A percentile compares a stretch with the other conserved stretches of the same genome.
Conservation (phyloP, 2,888 invertebrate genomes). For the Plusia festucae region DNA sequence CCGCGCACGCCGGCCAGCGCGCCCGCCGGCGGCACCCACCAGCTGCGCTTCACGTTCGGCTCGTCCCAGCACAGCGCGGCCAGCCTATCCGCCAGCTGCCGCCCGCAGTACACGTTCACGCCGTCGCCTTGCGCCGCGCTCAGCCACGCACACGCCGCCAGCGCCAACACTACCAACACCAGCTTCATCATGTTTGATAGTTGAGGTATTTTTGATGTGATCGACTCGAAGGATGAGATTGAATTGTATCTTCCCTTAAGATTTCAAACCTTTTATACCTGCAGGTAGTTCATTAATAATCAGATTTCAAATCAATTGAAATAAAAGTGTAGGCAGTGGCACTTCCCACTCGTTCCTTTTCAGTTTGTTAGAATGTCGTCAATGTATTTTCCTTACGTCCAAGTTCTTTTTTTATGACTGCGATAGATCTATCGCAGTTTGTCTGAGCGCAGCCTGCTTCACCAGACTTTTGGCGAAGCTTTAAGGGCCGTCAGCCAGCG, state of each 20-base stretch:
- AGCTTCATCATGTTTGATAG: constrained; percentile 26
- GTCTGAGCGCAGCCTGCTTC: no score
- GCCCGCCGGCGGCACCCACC: constrained; percentile 19
- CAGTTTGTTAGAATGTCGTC: neutral
- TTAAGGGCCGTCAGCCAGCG: no score
- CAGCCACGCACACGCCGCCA: constrained; percentile 17
- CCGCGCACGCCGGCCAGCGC: constrained; percentile 43
- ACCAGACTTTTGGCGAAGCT: no score
- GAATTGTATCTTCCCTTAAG: constrained; percentile 23
- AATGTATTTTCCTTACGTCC: neutral
- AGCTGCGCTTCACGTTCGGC: constrained; percentile 28
- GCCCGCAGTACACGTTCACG: constrained; percentile 40
- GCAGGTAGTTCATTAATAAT: constrained; percentile 30
- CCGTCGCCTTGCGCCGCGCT: constrained; percentile 7
- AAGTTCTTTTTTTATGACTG: no score
- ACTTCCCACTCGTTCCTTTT: constrained; percentile 18
- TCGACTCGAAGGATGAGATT: constrained; percentile 15
- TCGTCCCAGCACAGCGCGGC: constrained; percentile 33
- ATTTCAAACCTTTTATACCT: constrained; percentile 33
- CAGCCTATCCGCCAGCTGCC: constrained; percentile 27
- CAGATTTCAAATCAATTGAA: neutral
- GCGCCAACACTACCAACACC: constrained; percentile 14
- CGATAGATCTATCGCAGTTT: no score
- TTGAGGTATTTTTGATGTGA: constrained; percentile 7
- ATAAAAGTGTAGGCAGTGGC: constrained; percentile 10